Evolutionary conservation across 2,797 vertebrate genomes (phyloP).

Genomic region (Sternarchorhynchus goeldii): DNA sequence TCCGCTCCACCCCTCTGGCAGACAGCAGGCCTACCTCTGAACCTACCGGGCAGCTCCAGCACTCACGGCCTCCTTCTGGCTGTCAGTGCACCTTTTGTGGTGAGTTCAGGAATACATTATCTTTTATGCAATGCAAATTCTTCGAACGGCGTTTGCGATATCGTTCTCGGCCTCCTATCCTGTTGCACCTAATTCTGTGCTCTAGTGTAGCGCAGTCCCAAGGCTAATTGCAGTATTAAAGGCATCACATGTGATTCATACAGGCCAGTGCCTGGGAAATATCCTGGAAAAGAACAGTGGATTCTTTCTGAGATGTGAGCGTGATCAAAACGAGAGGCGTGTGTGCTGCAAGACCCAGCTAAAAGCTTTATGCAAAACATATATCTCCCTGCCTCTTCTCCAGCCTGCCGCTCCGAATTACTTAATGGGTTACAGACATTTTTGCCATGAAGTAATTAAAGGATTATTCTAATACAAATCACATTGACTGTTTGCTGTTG

Average conservation of each 20-base stretch:
- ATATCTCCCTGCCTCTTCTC: conserved; percentile 75
- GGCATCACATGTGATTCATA: conserved; percentile 51
- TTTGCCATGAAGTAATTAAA: conserved; percentile 78
- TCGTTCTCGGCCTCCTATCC: conserved; percentile 25
- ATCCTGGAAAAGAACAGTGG: conserved; percentile 70
- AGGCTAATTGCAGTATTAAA: conserved; percentile 46
- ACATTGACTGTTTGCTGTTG: conserved; percentile 72
- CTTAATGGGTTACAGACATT: conserved; percentile 79
- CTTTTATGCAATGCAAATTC: conserved; percentile 45
- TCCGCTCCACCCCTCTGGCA: conserved; percentile 31
- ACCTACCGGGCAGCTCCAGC: conserved; percentile 31
- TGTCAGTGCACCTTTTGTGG: conserved; percentile 25
- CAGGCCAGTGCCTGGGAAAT: conserved; percentile 62
- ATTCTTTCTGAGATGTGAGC: conserved; percentile 73
- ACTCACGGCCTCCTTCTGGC: conserved; percentile 18
- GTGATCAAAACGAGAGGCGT: conserved; percentile 73
- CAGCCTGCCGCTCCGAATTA: conserved; percentile 74
- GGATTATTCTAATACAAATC: conserved; percentile 78
- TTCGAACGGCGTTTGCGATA: conserved; percentile 30
- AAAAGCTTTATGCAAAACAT: conserved; percentile 81
- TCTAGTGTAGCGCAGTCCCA: conserved; percentile 50
- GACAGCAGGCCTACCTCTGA: conserved; percentile 33
- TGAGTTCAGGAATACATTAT: conserved; percentile 48
- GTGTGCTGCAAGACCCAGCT: conserved; percentile 65
- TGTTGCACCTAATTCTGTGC: conserved; percentile 44